phyloP scores from a whole-genome alignment of 2,113 vertebrate species.

The Oreochromis spilurus region DNA sequence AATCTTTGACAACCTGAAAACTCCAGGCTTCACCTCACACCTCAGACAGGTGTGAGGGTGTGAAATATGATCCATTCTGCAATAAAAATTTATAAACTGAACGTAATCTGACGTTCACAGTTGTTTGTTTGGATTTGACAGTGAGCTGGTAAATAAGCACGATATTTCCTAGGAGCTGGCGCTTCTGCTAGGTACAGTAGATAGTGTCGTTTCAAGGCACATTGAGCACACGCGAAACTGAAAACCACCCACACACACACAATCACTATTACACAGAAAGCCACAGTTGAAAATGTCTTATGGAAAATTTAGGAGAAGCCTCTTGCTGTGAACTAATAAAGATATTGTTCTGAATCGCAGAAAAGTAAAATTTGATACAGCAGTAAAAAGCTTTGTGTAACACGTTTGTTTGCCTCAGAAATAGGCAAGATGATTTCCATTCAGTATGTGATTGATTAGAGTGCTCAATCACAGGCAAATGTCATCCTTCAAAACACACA shows the following conservation, averaged over 20 bases:
- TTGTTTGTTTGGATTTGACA: neutral
- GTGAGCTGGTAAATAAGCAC: neutral
- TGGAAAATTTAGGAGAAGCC: neutral
- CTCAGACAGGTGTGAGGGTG: neutral
- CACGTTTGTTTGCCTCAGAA: neutral
- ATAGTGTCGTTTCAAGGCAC: neutral
- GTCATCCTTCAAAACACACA: constrained; percentile 11
- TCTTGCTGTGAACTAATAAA: neutral
- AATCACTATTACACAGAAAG: neutral
- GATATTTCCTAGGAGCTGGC: neutral
- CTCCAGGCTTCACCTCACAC: neutral
- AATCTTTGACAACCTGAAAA: neutral
- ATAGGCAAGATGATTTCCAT: neutral
- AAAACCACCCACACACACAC: neutral
- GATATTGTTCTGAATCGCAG: neutral
- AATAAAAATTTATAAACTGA: neutral
- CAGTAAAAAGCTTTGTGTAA: neutral
- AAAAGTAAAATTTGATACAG: neutral
- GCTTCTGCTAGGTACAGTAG: neutral
- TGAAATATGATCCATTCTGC: neutral
- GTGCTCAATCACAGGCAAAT: neutral
- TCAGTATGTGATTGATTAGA: neutral
- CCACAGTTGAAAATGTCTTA: neutral
- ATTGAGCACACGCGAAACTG: neutral
- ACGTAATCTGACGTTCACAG: neutral